Base-by-base conservation (phyloP, 2,113 vertebrate genomes). In the Amazona vittata region DNA sequence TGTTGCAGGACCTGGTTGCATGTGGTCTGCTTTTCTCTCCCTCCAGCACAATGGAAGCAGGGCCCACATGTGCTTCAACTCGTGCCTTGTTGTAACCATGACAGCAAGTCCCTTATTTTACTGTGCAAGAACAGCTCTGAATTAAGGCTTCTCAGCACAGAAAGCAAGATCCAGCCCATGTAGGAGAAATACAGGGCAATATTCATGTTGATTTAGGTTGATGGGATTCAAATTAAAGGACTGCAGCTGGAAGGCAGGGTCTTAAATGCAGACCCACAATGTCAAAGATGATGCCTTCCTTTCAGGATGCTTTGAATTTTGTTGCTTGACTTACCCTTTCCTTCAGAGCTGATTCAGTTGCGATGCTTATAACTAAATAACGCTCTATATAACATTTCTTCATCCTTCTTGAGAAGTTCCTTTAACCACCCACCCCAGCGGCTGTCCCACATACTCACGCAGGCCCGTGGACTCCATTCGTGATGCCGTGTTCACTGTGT, bases 401-500 rank as follows among this genome's bases (percentile, higher is more conserved):
- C 6, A 11, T 29, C 14, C 37, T 11, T 52, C 10, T 33, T 10
- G 29, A 62, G 55, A 75, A 60, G 11, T 28, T 18, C 31, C 25
- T 37, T 62, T 31, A 70, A 11, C n/a, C 46, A 25, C n/a, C 46
- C 46, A 35, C 20, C 13, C 62, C 78, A 59, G 7, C 4, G 16
- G 3, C 17, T 8, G 3, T 9, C 35, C 14, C 37, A 33, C 15
- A 35, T 28, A 98, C 99, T 98, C 94, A 99, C 98, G 98, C 97
- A 99, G 96, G 64, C 99, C 98, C 1, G 99, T 99, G 95, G 99
- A 99, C 98, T 99, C 99, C 98, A 99, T 99, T 68, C 98, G 95
- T 33, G 99, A 99, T 0, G 99, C 98, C 0, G 99, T 99, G 97
- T 99, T 99, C 87, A 99, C 98, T 0, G 99, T 99, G 97, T 99